A percentile compares a stretch with the other conserved stretches of the same genome.
Conservation (phyloP, 2,888 invertebrate species). For the Rhamphomyia laevipes region DNA sequence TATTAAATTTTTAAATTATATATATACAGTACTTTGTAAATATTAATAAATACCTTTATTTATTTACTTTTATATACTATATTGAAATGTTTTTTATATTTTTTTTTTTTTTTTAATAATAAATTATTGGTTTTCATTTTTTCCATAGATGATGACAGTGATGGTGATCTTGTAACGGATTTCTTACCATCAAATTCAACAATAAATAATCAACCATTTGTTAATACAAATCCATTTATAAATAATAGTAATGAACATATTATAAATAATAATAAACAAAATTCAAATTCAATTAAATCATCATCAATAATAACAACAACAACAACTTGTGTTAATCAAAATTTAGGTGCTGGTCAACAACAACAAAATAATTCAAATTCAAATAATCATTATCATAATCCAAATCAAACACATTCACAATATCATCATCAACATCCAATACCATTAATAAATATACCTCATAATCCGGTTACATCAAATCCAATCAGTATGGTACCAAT, state of each 20-base stretch:
- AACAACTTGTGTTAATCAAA: too few species aligned
- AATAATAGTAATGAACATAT: slow-evolving; percentile 2
- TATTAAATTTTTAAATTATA: too few species aligned
- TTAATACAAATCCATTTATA: slow-evolving; percentile 10
- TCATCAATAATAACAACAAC: background rate
- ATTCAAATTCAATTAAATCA: background rate
- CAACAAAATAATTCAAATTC: background rate
- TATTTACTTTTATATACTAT: too few species aligned
- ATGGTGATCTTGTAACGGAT: slow-evolving; percentile 37
- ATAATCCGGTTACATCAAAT: slow-evolving; percentile 9
- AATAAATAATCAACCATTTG: slow-evolving; percentile 5
- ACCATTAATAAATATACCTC: slow-evolving; percentile 29
- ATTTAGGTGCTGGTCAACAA: background rate
- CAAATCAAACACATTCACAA: slow-evolving; percentile 3
- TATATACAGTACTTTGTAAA: too few species aligned
- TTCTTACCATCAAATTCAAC: slow-evolving; percentile 20
- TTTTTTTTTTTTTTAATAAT: background rate
- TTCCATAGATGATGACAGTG: slow-evolving; percentile 30
- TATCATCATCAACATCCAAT: slow-evolving; percentile 16
- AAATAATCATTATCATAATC: background rate
- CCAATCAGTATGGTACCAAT: slow-evolving; percentile 53
- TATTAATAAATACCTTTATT: too few species aligned
- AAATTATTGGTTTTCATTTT: background rate
- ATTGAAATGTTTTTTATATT: too few species aligned
- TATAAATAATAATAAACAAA: background rate